These are phyloP conservation scores for Phytoseiulus persimilis DNA, from an alignment of 2,888 invertebrate genomes.

Conservation along the genomic window DNA sequence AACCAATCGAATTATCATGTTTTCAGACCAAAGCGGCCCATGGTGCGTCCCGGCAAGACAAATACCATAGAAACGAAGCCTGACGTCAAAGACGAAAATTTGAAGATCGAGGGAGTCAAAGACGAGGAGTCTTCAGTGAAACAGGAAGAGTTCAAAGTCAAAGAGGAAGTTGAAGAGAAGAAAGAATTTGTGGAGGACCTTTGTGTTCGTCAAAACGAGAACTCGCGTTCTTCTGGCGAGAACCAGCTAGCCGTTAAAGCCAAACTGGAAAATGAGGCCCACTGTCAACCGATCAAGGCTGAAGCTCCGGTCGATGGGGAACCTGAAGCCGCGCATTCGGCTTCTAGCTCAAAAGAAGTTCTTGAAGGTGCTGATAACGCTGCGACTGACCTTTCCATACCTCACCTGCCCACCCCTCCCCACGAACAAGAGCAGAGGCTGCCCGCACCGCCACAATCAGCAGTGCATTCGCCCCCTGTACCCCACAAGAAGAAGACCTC, in stretches of 20 bases:
- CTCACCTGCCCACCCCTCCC: slow-evolving; percentile 36
- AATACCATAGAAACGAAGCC: slow-evolving; percentile 12
- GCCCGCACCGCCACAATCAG: slow-evolving; percentile 15
- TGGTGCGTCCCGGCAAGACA: not conserved
- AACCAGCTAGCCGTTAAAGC: not conserved
- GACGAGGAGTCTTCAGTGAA: not conserved
- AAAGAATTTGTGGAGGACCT: slow-evolving; percentile 22
- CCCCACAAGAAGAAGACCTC: slow-evolving; percentile 51
- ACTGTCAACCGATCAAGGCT: slow-evolving; percentile 7
- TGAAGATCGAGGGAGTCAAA: not conserved
- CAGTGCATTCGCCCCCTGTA: slow-evolving; percentile 30
- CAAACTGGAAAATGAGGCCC: slow-evolving; percentile 16
- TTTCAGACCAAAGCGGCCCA: slow-evolving; percentile 58
- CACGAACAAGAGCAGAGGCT: slow-evolving; percentile 32
- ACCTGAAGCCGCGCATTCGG: slow-evolving; percentile 32
- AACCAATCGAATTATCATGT: slow-evolving; percentile 48
- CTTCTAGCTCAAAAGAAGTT: not conserved
- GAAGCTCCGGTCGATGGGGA: not conserved
- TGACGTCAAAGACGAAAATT: not conserved
- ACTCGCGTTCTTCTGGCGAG: slow-evolving; percentile 14
- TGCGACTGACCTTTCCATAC: slow-evolving; percentile 26
- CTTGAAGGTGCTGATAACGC: not conserved
- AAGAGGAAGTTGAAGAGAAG: not conserved
- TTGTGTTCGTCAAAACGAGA: slow-evolving; percentile 12
- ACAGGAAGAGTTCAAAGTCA: not conserved